Percentiles rank a stretch among this genome's conserved stretches.
phyloP scores from a whole-genome alignment of 37 sponge, comb jelly and placozoan species.

The Spongilla lacustris region DNA sequence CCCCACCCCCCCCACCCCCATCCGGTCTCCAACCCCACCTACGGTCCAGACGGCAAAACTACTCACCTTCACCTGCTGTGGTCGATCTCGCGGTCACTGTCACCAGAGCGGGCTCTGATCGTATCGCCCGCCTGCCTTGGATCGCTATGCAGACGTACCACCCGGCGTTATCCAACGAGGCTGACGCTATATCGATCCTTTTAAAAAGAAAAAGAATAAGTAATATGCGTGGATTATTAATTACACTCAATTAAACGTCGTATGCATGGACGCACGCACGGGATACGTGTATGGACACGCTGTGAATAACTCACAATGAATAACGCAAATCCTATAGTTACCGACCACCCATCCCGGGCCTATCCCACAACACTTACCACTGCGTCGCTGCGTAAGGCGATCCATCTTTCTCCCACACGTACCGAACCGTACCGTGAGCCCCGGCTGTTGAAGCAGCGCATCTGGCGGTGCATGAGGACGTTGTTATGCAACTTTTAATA shows the following conservation, averaged over 20 bases:
- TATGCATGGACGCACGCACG: too few species aligned
- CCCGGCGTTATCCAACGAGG: neutral
- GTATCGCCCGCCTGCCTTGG: neutral
- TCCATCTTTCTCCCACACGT: neutral
- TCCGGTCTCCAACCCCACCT: too few species aligned
- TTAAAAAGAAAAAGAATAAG: neutral
- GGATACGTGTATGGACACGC: too few species aligned
- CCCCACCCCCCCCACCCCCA: neutral
- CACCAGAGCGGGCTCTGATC: neutral
- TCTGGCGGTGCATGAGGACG: neutral
- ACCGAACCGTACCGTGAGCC: neutral
- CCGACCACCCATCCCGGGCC: neutral
- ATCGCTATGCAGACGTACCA: neutral
- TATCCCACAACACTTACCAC: neutral
- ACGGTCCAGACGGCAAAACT: too few species aligned
- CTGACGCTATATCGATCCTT: neutral
- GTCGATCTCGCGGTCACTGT: neutral
- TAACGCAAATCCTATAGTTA: neutral
- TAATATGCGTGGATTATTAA: too few species aligned
- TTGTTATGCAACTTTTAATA: too few species aligned
- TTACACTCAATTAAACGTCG: too few species aligned
- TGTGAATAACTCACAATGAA: neutral
- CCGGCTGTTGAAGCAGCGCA: neutral
- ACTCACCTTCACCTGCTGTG: neutral
- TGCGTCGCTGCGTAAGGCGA: neutral